phyloP scores from a whole-genome alignment of 2,113 vertebrate species.

The Lanius ludovicianus region DNA sequence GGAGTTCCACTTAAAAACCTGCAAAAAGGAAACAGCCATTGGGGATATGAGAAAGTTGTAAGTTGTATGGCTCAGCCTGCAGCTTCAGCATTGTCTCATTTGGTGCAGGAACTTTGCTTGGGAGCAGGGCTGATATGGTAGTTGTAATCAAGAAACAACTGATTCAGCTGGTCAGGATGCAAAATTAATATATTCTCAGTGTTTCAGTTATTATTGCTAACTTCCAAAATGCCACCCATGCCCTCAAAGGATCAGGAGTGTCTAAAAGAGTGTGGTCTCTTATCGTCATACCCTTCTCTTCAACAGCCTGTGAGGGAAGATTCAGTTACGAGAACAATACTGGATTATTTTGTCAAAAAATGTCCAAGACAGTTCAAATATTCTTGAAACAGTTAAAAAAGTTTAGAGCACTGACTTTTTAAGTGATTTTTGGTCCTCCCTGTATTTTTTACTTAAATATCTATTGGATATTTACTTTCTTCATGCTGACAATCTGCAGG shows the following conservation, averaged over 20 bases:
- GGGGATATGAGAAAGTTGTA: background rate
- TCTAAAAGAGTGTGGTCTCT: background rate
- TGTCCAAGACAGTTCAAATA: background rate
- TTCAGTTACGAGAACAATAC: background rate
- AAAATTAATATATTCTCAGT: background rate
- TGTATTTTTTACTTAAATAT: background rate
- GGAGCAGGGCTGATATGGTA: too few species aligned
- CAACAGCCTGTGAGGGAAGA: background rate
- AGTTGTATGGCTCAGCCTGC: background rate
- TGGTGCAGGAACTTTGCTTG: background rate
- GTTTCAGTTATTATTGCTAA: background rate
- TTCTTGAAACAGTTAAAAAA: background rate
- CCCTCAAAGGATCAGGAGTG: background rate
- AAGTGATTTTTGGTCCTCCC: background rate
- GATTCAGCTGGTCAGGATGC: background rate
- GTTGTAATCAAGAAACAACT: background rate
- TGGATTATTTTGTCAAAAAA: background rate
- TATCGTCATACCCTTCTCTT: background rate
- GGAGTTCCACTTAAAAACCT: background rate
- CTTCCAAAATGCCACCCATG: background rate
- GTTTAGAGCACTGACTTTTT: background rate
- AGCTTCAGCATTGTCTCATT: background rate
- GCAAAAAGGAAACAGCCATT: background rate
- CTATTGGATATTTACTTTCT: background rate
- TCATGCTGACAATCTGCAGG: background rate